Conservation (phyloP, 2,797 vertebrate genomes). For the Coreius guichenoti region DNA sequence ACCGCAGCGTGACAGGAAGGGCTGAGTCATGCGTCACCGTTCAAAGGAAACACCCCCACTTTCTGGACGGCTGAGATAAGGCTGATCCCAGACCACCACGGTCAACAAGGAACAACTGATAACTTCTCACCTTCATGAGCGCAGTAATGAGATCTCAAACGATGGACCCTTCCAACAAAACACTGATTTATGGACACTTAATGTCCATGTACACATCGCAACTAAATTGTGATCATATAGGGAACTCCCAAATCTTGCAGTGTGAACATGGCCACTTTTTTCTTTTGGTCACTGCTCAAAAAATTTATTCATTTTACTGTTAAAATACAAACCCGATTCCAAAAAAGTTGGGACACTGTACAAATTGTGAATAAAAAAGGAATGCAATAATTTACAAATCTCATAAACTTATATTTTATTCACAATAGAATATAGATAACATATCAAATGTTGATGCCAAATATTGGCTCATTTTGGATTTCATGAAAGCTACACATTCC, state of each 20-base stretch:
- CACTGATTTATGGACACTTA: slow-evolving; percentile 12
- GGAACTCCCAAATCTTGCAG: not conserved
- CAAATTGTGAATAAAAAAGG: no score
- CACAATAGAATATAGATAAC: no score
- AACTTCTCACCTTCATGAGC: slow-evolving; percentile 71
- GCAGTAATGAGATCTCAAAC: slow-evolving; percentile 49
- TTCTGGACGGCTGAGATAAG: slow-evolving; percentile 89
- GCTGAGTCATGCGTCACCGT: slow-evolving; percentile 81
- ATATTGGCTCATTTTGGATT: no score
- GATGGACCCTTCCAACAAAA: not conserved
- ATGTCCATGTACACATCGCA: not conserved
- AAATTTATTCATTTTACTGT: not conserved
- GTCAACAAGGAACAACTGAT: slow-evolving; percentile 76
- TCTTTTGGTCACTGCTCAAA: slow-evolving; percentile 7
- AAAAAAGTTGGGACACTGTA: no score
- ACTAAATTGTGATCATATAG: slow-evolving; percentile 12
- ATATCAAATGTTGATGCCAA: no score
- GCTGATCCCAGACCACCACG: slow-evolving; percentile 76
- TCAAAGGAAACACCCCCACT: slow-evolving; percentile 80
- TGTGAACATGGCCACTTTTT: not conserved
- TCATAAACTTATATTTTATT: no score
- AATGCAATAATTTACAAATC: no score
- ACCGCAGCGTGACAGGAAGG: slow-evolving; percentile 84
- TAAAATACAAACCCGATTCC: no score
- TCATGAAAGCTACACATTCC: no score